Percentiles rank a stretch among this genome's conserved stretches.
phyloP scores from a whole-genome alignment of 2,888 invertebrate genomes.

The Tenthredo scrophulariae region DNA sequence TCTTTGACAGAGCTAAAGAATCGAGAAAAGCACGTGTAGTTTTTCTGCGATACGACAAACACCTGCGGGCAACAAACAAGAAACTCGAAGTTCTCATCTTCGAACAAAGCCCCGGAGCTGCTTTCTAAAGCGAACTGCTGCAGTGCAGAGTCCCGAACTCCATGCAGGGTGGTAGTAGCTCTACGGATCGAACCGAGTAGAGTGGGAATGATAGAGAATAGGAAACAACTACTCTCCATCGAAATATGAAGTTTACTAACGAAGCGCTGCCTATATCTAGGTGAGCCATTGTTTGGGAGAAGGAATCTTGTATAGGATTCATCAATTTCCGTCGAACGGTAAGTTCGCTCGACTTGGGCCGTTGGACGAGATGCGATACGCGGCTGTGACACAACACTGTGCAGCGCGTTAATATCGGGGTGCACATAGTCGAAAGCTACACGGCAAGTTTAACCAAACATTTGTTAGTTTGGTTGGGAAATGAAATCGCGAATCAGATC shows the following conservation, averaged over 20 bases:
- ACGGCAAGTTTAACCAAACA: neutral
- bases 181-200: neutral
- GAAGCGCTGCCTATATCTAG: neutral
- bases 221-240: no score
- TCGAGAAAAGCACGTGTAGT: neutral
- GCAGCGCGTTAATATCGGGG: neutral
- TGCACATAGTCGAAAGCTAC: no score
- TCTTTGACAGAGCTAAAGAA: neutral
- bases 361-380: neutral
- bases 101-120: neutral
- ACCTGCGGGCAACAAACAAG: neutral
- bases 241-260: neutral
- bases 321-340: neutral
- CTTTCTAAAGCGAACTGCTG: neutral
- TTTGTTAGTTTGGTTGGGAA: constrained; percentile 4
- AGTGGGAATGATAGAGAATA: neutral
- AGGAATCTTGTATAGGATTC: neutral
- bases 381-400: no score
- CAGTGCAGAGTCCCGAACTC: neutral
- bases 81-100: neutral
- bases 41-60: neutral
- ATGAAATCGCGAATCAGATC: constrained; percentile 12
- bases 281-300: neutral
- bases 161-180: neutral
- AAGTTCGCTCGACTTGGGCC: neutral